A percentile compares a stretch with the other conserved stretches of the same genome.
These are phyloP conservation scores for Apamea crenata DNA, from an alignment of 2,888 invertebrate species.

Conservation along the genomic window DNA sequence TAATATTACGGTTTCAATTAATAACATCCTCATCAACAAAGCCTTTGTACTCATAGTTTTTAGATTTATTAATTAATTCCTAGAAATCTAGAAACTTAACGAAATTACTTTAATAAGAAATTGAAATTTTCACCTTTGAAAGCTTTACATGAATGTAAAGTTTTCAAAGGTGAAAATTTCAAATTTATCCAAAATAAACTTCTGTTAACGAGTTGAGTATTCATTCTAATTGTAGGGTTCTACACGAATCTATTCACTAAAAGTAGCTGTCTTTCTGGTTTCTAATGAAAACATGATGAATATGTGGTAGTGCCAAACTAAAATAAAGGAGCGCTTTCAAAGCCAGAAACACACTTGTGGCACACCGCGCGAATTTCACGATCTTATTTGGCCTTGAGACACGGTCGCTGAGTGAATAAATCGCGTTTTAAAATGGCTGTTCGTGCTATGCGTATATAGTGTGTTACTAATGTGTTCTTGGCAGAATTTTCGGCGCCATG, in stretches of 20 bases:
- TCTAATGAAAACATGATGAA: constrained; percentile 14
- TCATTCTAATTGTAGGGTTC: constrained; percentile 30
- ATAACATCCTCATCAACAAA: constrained; percentile 9
- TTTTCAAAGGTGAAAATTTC: neutral
- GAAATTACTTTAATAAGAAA: too few species aligned
- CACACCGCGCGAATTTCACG: constrained; percentile 8
- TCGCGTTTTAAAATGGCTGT: constrained; percentile 23
- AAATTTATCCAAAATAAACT: constrained; percentile 27
- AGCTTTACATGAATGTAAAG: neutral
- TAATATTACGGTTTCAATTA: neutral
- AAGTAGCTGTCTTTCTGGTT: constrained; percentile 1
- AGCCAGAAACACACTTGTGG: constrained; percentile 43
- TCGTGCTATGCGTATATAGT: constrained; percentile 1
- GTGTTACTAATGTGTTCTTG: constrained; percentile 33
- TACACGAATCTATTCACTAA: constrained; percentile 25
- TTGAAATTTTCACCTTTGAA: neutral
- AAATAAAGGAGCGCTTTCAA: constrained; percentile 14
- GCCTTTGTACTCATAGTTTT: neutral
- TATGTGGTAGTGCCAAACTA: constrained; percentile 8
- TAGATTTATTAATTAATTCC: neutral
- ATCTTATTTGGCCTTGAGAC: constrained; percentile 25
- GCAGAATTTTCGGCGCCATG: constrained; percentile 33
- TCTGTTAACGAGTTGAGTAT: constrained; percentile 9
- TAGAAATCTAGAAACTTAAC: neutral
- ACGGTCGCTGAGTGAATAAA: constrained; percentile 21